phyloP scores from a whole-genome alignment of 2,113 vertebrate genomes.

The Caranx ignobilis region DNA sequence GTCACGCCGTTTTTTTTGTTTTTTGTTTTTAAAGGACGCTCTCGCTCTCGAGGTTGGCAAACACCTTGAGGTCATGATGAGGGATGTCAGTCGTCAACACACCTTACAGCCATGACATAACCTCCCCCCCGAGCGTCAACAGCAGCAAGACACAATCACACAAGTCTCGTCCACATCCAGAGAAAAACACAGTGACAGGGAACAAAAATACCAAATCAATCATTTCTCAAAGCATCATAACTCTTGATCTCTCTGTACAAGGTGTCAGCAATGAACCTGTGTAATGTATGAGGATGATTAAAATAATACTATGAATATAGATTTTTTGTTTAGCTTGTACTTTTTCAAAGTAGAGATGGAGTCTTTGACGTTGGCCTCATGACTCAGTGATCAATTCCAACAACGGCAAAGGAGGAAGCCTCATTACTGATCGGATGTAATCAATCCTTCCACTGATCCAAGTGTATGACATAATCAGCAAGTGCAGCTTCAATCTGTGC shows the following conservation, averaged over 20 bases:
- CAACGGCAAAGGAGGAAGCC: conserved; percentile 4
- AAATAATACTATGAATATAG: conserved; percentile 31
- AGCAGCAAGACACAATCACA: conserved; percentile 16
- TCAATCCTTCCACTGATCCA: neutral
- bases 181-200: neutral
- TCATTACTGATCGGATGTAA: neutral
- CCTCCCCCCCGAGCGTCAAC: neutral
- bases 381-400: neutral
- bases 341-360: neutral
- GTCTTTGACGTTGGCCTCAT: conserved; percentile 12
- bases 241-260: conserved; percentile 56
- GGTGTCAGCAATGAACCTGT: conserved; percentile 4
- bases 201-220: conserved; percentile 42
- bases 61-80: conserved; percentile 8
- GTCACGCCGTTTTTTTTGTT: no score
- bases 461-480: neutral
- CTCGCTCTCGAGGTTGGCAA: neutral
- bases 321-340: conserved; percentile 6
- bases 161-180: conserved; percentile 4
- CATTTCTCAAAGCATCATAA: conserved; percentile 35
- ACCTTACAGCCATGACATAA: neutral
- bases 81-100: neutral
- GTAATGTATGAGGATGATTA: conserved; percentile 1
- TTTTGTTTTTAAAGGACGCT: conserved; percentile 1
- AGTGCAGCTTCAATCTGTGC: conserved; percentile 5